Evolutionary conservation across 2,113 vertebrate species (phyloP).

Genomic region (Corydoras sp.): DNA sequence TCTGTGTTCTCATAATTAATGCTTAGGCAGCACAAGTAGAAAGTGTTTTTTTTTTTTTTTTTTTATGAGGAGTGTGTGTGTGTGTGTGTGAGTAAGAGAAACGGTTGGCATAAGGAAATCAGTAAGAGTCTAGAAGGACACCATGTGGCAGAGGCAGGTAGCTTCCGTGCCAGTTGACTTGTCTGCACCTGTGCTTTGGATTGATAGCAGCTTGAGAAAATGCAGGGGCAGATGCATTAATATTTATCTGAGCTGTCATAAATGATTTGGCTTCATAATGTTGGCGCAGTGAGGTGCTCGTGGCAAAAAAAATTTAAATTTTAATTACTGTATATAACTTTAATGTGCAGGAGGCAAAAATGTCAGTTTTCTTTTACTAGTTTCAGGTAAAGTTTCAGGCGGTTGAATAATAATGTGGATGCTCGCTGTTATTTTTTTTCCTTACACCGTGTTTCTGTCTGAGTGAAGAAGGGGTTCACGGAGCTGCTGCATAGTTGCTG

Average conservation of each 20-base stretch:
- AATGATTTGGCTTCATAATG: conserved; percentile 87
- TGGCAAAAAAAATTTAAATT: conserved; percentile 55
- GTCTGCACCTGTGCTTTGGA: conserved; percentile 64
- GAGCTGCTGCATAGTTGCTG: not conserved
- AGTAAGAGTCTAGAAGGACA: conserved; percentile 75
- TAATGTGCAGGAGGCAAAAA: conserved; percentile 88
- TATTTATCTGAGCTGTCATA: conserved; percentile 98
- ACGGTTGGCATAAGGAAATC: conserved; percentile 32
- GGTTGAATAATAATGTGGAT: conserved; percentile 67
- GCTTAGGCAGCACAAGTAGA: conserved; percentile 1
- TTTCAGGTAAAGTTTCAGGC: conserved; percentile 85
- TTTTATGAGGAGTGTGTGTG: conserved; percentile 5
- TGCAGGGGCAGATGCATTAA: conserved; percentile 93
- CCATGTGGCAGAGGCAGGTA: conserved; percentile 68
- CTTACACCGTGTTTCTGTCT: conserved; percentile 9
- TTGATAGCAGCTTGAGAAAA: conserved; percentile 90
- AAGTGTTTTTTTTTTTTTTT: too few species aligned
- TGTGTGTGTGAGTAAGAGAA: conserved; percentile 1
- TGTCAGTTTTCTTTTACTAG: conserved; percentile 73
- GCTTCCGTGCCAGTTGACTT: conserved; percentile 41
- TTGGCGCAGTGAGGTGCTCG: conserved; percentile 55
- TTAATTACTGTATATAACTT: conserved; percentile 98
- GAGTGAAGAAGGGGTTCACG: conserved; percentile 17
- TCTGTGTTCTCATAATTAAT: conserved; percentile 16
- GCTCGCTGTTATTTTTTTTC: conserved; percentile 39